These are phyloP conservation scores for Lates japonicus DNA, from an alignment of 2,797 vertebrate genomes.

Conservation along the genomic window DNA sequence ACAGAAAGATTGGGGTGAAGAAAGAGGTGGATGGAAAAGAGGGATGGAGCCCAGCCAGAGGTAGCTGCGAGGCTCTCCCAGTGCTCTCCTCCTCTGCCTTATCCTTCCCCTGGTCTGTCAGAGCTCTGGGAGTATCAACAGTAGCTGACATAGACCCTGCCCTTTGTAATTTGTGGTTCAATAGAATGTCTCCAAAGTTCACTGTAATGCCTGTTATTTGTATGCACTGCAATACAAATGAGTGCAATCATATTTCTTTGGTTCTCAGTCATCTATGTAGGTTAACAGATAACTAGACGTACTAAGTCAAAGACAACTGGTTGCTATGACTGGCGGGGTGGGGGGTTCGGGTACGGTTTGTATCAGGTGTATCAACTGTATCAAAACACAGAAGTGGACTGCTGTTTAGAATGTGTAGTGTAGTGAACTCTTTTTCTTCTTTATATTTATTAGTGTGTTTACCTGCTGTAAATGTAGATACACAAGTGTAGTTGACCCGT, in stretches of 20 bases:
- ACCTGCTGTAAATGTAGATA: too few relatives aligned
- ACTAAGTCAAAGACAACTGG: not conserved
- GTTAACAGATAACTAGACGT: not conserved
- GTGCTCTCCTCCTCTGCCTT: not conserved
- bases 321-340: not conserved
- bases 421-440: too few relatives aligned
- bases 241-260: not conserved
- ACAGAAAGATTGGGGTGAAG: conserved; percentile 39
- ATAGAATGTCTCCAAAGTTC: not conserved
- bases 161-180: conserved; percentile 20
- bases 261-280: not conserved
- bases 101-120: conserved; percentile 21
- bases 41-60: conserved; percentile 31
- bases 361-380: too few relatives aligned
- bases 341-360: too few relatives aligned
- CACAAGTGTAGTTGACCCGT: too few relatives aligned
- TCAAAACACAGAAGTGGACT: too few relatives aligned
- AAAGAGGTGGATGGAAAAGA: conserved; percentile 41
- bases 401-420: too few relatives aligned
- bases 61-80: conserved; percentile 7
- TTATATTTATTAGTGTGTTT: too few relatives aligned
- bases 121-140: conserved; percentile 27
- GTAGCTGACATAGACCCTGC: conserved; percentile 38
- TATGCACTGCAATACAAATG: not conserved
- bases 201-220: too few relatives aligned